Base-by-base conservation (phyloP, 2,797 vertebrate species). In the Eleutherodactylus coqui region DNA sequence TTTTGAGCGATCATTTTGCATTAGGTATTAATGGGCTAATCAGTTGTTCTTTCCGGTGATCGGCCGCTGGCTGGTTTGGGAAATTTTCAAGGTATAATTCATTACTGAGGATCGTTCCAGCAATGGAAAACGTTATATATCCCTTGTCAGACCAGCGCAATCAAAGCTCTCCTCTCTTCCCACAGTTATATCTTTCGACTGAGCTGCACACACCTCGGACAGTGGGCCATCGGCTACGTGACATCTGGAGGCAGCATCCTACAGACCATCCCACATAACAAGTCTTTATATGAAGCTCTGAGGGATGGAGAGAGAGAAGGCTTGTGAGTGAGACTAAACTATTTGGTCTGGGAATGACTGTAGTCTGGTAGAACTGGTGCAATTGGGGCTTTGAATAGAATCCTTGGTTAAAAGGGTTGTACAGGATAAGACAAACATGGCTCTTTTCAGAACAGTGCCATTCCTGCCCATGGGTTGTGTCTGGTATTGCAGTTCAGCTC, bases 181-280 rank as follows among this genome's bases (percentile, higher is more conserved):
- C 16, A 53, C 88, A 96, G 96, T 91, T 98, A 96, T 84, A 96
- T 98, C 83, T 98, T 96, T 88, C 94, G 96, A 21, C 93, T 96
- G 78, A 97, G 96, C 90, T 96, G 96, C 88, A 97, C 96, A 7
- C 93, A 92, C 89, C 94, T 96, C 91, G 96, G 97, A 8, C 94
- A 96, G 76, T 97, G 96, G 97, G 97, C 96, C 4, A 96, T 98
- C 10, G 96, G 96, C 5, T 95, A 96, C 0, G 96, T 97, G 90
- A 96, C 92, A 14, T 19, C 70, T 1, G 92, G 93, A 0, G 93
- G 96, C 6, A 88, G 45, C 87, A 94, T 97, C 79, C 73, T 97
- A 51, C 97, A 97, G 90, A 97, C 95, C 78, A 97, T 97, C 67
- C 94, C 95, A 24, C 90, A 95, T 86, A 93, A 96, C 82, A 94